A percentile compares a stretch with the other conserved stretches of the same genome.
Conservation (phyloP, 2,888 invertebrate genomes). For the Agrochola circellaris region DNA sequence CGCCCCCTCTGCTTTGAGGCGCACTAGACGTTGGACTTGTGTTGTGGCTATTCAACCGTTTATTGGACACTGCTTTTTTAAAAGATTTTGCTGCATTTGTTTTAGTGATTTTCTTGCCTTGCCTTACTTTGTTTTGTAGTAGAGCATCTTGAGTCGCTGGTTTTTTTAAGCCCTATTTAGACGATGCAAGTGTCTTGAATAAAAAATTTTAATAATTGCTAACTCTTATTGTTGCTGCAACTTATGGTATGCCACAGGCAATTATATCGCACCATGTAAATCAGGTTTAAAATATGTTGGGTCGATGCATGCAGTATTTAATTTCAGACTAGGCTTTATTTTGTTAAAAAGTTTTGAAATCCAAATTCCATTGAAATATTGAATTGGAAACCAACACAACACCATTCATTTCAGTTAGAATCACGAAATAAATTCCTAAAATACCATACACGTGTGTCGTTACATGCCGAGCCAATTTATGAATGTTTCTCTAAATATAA, state of each 20-base stretch:
- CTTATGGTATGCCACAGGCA: not conserved
- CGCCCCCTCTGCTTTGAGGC: slow-evolving; percentile 73
- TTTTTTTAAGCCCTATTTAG: not conserved
- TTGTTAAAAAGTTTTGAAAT: not conserved
- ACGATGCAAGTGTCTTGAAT: not conserved
- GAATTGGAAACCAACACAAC: not conserved
- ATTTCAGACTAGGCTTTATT: not conserved
- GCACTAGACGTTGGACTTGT: slow-evolving; percentile 60
- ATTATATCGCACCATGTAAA: not conserved
- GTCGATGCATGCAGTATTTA: not conserved
- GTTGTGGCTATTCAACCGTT: slow-evolving; percentile 50
- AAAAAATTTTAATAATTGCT: not conserved
- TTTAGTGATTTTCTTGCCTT: slow-evolving; percentile 6
- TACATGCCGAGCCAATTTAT: slow-evolving; percentile 16
- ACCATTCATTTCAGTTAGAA: slow-evolving; percentile 3
- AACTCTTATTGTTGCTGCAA: not conserved
- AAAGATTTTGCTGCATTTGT: slow-evolving; percentile 23
- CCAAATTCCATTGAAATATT: not conserved
- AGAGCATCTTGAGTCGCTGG: not conserved
- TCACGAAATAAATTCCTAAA: slow-evolving; percentile 20
- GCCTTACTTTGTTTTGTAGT: slow-evolving; percentile 18
- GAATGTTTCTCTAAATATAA: slow-evolving; percentile 25
- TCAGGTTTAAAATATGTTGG: not conserved
- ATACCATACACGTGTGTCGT: slow-evolving; percentile 9
- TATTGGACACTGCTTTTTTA: slow-evolving; percentile 51